phyloP scores from a whole-genome alignment of 1,140 invertebrate genomes.

The Temnothorax curvispinosus region DNA sequence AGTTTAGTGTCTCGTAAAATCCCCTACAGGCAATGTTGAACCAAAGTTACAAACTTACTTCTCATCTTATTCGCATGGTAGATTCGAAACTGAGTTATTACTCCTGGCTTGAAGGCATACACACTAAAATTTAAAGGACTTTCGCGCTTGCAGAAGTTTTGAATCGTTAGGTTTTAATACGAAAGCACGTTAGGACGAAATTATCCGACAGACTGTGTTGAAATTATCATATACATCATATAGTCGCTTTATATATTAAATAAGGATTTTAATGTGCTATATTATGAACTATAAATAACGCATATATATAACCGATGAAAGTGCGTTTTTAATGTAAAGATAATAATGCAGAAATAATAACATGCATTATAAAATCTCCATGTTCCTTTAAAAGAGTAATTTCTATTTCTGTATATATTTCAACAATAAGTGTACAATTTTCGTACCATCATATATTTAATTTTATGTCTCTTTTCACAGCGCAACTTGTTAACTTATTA shows the following conservation, averaged over 20 bases:
- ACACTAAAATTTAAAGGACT: slow-evolving; percentile 51
- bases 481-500: slow-evolving; percentile 10
- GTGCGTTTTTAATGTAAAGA: not conserved
- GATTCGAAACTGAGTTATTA: slow-evolving; percentile 58
- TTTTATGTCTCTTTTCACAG: not conserved
- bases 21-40: slow-evolving; percentile 27
- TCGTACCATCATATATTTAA: slow-evolving; percentile 20
- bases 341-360: slow-evolving; percentile 18
- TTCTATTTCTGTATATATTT: slow-evolving; percentile 21
- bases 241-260: not conserved
- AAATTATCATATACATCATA: slow-evolving; percentile 8
- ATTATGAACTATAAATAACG: not conserved
- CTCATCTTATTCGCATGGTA: slow-evolving; percentile 45
- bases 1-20: slow-evolving; percentile 31
- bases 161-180: slow-evolving; percentile 53
- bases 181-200: not conserved
- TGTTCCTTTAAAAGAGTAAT: not conserved
- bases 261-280: not conserved
- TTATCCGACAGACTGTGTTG: slow-evolving; percentile 4
- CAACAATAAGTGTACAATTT: slow-evolving; percentile 10
- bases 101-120: slow-evolving; percentile 35
- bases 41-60: slow-evolving; percentile 55
- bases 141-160: slow-evolving; percentile 19
- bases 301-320: not conserved
- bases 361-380: not conserved